Percentiles rank a stretch among this genome's conserved stretches.
Evolutionary conservation across 2,113 vertebrate species (phyloP).

Genomic region (Rhineura floridana): DNA sequence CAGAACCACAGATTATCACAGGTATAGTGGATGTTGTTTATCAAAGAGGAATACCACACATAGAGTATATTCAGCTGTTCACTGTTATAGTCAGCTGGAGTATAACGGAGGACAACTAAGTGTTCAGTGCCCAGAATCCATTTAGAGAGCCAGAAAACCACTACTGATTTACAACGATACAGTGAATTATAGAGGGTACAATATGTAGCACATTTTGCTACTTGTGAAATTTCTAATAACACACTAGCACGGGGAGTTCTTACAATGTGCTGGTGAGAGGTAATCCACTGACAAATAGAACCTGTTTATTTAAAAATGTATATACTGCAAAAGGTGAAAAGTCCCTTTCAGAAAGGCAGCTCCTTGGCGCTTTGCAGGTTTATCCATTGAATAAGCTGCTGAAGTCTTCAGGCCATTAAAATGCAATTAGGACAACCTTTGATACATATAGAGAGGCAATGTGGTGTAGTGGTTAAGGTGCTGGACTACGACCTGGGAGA

Average conservation of each 20-base stretch:
- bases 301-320: not conserved
- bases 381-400: not conserved
- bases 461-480: too few species aligned
- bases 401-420: not conserved
- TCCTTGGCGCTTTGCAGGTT: not conserved
- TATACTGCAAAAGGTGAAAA: not conserved
- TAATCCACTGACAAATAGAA: not conserved
- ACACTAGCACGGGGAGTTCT: not conserved
- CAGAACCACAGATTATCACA: slow-evolving; percentile 95
- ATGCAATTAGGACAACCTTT: not conserved
- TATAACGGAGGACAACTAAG: not conserved
- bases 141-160: not conserved
- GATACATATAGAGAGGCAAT: too few species aligned
- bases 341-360: not conserved
- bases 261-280: not conserved
- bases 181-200: not conserved
- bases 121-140: not conserved
- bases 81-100: not conserved
- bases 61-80: not conserved
- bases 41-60: not conserved
- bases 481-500: too few species aligned
- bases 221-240: not conserved
- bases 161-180: not conserved
- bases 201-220: not conserved
- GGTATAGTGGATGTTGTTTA: slow-evolving; percentile 72